These are phyloP conservation scores for Notechis scutatus DNA, from an alignment of 2,113 vertebrate species.

Conservation along the genomic window DNA sequence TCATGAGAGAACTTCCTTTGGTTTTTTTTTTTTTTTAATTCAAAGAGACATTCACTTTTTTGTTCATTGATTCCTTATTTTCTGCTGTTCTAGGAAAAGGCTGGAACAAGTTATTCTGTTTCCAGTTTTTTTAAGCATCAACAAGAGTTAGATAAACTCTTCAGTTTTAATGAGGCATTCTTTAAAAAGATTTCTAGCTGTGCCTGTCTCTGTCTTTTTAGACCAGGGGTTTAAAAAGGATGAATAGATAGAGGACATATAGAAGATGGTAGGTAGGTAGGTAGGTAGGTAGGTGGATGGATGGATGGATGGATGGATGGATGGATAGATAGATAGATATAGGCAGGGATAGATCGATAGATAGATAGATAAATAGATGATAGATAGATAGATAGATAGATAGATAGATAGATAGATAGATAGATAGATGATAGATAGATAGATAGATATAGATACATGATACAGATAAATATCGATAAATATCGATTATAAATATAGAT, in stretches of 20 bases:
- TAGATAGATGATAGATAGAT: too few relatives aligned
- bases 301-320: too few relatives aligned
- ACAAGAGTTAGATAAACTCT: conserved; percentile 45
- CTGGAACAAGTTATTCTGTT: conserved; percentile 52
- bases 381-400: too few relatives aligned
- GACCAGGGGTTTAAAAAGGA: conserved; percentile 38
- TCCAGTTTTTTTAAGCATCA: conserved; percentile 55
- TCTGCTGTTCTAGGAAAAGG: conserved; percentile 55
- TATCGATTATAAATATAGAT: too few relatives aligned
- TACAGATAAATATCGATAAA: too few relatives aligned
- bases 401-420: too few relatives aligned
- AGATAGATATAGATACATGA: too few relatives aligned
- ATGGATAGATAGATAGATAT: neutral
- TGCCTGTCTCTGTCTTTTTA: conserved; percentile 29
- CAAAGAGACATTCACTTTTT: conserved; percentile 36
- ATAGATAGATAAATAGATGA: too few relatives aligned
- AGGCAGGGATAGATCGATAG: neutral
- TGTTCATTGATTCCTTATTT: conserved; percentile 42
- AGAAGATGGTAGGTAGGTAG: neutral
- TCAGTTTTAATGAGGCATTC: conserved; percentile 49
- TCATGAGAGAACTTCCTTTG: conserved; percentile 45
- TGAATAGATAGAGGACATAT: neutral
- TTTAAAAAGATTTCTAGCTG: conserved; percentile 37
- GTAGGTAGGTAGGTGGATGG: too few relatives aligned
- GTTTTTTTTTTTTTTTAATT: conserved; percentile 21